Conservation (phyloP, 2,113 vertebrate genomes). For the Marmota flaviventris region DNA sequence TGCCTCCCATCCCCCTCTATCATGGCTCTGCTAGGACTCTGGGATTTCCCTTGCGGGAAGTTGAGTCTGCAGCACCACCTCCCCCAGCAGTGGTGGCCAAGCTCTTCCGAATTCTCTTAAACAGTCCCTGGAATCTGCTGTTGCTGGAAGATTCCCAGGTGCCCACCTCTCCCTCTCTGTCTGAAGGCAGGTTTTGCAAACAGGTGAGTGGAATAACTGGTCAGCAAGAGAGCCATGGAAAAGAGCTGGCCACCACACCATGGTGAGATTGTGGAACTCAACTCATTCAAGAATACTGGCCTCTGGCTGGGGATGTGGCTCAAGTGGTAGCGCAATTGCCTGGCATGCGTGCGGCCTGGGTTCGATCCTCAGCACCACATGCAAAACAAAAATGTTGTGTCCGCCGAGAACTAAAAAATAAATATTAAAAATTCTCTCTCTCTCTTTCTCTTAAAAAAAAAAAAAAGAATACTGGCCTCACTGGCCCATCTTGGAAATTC, state of each 20-base stretch:
- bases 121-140: background rate
- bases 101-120: background rate
- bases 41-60: background rate
- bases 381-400: too few relatives aligned
- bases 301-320: too few relatives aligned
- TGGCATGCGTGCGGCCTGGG: too few relatives aligned
- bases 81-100: background rate
- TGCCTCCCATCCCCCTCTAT: accelerated
- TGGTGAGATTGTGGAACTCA: background rate
- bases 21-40: background rate
- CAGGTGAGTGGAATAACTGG: background rate
- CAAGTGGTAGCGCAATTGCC: too few relatives aligned
- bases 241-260: background rate
- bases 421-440: too few relatives aligned
- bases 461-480: too few relatives aligned
- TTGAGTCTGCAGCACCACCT: background rate
- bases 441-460: too few relatives aligned
- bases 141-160: background rate
- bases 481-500: background rate
- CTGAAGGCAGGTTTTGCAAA: background rate
- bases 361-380: too few relatives aligned
- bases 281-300: background rate
- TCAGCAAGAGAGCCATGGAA: background rate
- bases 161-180: background rate
- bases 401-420: too few relatives aligned